A percentile compares a stretch with the other conserved stretches of the same genome.
Evolutionary conservation across 2,797 vertebrate genomes (phyloP).

Genomic region (Protonibea diacanthus): DNA sequence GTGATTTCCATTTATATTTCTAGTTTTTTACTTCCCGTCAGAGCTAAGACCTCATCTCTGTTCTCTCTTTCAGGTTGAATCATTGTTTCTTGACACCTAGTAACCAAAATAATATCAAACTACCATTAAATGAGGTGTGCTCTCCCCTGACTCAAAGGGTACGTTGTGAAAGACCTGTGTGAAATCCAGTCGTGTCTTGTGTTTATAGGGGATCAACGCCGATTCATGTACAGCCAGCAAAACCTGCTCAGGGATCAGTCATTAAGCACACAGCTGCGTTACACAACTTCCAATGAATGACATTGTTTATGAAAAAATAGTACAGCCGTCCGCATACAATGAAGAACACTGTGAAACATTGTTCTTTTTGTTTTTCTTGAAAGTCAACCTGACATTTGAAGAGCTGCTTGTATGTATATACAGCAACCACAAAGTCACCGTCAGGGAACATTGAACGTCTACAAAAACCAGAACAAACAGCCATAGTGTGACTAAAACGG

Average conservation of each 20-base stretch:
- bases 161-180: conserved; percentile 25
- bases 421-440: background rate
- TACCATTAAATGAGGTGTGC: background rate
- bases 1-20: background rate
- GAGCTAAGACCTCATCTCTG: background rate
- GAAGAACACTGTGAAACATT: background rate
- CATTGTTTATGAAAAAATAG: background rate
- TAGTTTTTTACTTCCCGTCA: background rate
- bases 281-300: background rate
- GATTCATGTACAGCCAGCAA: conserved; percentile 61
- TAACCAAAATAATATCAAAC: conserved; percentile 33
- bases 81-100: conserved; percentile 12
- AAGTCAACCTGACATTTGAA: conserved; percentile 14
- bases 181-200: conserved; percentile 43
- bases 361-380: conserved; percentile 10
- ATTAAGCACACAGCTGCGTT: conserved; percentile 21
- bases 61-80: conserved; percentile 8
- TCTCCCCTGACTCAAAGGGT: background rate
- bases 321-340: background rate
- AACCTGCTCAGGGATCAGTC: conserved; percentile 54
- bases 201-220: conserved; percentile 27
- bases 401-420: background rate
- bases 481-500: conserved; percentile 18
- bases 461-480: conserved; percentile 16
- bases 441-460: conserved; percentile 8